These are phyloP conservation scores for Drosophila hamatofila DNA, from an alignment of 2,888 invertebrate genomes.

Conservation along the genomic window DNA sequence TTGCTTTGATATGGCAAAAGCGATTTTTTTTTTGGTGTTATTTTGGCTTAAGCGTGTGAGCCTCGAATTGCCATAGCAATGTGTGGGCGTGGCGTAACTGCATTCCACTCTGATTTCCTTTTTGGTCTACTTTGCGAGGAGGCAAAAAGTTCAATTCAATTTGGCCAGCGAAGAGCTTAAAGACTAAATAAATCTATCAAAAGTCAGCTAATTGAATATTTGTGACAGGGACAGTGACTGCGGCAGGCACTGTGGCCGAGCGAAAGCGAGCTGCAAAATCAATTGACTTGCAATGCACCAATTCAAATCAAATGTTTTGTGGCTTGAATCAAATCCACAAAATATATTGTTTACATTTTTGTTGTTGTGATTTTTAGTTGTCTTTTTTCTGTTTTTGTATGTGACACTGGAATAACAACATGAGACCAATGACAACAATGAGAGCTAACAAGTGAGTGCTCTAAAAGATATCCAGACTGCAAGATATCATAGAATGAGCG, in stretches of 20 bases:
- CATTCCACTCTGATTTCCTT: slow-evolving; percentile 12
- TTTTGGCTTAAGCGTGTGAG: slow-evolving; percentile 16
- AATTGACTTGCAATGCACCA: slow-evolving; percentile 47
- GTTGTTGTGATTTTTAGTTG: not conserved
- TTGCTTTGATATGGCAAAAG: slow-evolving; percentile 50
- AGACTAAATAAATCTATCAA: slow-evolving; percentile 49
- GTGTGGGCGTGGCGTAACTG: slow-evolving; percentile 39
- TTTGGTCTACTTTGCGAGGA: slow-evolving; percentile 11
- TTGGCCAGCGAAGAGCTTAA: slow-evolving; percentile 33
- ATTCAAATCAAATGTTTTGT: slow-evolving; percentile 77
- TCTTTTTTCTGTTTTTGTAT: slow-evolving; percentile 13
- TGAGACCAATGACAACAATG: slow-evolving; percentile 29
- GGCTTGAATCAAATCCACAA: slow-evolving; percentile 68
- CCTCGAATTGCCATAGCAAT: slow-evolving; percentile 51
- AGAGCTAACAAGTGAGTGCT: slow-evolving; percentile 1
- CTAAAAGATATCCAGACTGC: too few species aligned
- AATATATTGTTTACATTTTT: slow-evolving; percentile 35
- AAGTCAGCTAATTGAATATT: slow-evolving; percentile 73
- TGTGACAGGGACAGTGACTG: not conserved
- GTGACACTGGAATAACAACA: slow-evolving; percentile 53
- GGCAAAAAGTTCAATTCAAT: slow-evolving; percentile 42
- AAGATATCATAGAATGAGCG: not conserved
- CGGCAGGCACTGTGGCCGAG: not conserved
- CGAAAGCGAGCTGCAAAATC: slow-evolving; percentile 28
- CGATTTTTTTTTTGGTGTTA: not conserved